Evolutionary conservation across 2,113 vertebrate genomes (phyloP), one percentile per base, ranked within the genome.

Genomic region (Apteryx owenii): DNA sequence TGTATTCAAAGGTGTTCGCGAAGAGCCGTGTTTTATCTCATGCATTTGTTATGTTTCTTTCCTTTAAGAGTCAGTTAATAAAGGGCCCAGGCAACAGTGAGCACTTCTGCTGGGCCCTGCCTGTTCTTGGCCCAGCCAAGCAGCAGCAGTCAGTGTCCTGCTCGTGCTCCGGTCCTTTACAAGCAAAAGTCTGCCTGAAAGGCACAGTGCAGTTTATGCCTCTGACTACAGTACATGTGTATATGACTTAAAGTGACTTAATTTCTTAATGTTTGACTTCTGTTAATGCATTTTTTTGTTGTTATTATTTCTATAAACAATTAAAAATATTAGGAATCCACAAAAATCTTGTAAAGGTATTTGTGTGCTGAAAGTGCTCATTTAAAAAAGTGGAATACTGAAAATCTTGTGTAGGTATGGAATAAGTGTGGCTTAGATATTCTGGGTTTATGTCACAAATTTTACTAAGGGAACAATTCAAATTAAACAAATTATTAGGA

Each of bases 301-400:
- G 56, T 6, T 15, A 25, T 88, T 61, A 56, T 79, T 90, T 73
- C 69, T 61, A 13, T 38, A 73, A 70, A 42, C n/a, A 76, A 40
- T 3, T 40, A 69, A 89, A 93, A 81, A 38, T 22, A 78, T 10
- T 42, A 78, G 83, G 40, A 70, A 64, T 81, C 81, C 82, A 85
- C 21, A 88, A 90, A 95, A 76, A 80, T 31, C 77, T 93, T 93
- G 70, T 38, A 75, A 81, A 81, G 54, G 13, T 40, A 73, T 46
- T 95, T 92, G 38, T 13, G 20, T 14, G 58, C 66, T 79, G 68
- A 53, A 77, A 40, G 51, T 42, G 42, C 76, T 89, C 54, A 56
- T 51, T 82, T 90, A 78, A 89, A 88, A 31, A 92, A 73, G 54
- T 68, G 68, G 94, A 97, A 96, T 38, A 80, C 50, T 12, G 70